Conservation (phyloP, 1,140 invertebrate genomes). For the Batillaria attramentaria region DNA sequence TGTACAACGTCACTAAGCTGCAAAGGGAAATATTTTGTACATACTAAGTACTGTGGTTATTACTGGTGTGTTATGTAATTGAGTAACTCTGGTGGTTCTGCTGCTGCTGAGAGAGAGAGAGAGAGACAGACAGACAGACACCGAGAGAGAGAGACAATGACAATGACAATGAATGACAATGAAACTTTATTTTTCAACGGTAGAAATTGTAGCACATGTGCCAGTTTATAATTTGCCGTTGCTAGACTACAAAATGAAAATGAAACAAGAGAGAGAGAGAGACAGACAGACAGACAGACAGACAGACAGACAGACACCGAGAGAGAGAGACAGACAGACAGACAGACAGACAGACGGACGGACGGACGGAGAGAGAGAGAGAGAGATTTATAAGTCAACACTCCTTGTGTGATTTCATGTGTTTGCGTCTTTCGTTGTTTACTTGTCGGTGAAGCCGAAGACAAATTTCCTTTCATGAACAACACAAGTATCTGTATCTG, state of each 20-base stretch:
- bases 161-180: not conserved
- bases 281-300: not conserved
- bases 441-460: too few species aligned
- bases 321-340: not conserved
- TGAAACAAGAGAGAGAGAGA: not conserved
- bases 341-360: not conserved
- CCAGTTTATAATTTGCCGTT: too few species aligned
- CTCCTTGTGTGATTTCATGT: not conserved
- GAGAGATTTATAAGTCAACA: not conserved
- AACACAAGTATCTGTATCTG: too few species aligned
- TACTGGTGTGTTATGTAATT: too few species aligned
- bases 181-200: too few species aligned
- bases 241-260: not conserved
- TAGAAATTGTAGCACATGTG: too few species aligned
- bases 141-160: not conserved
- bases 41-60: too few species aligned
- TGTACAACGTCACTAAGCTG: too few species aligned
- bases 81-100: too few species aligned
- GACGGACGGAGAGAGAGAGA: not conserved
- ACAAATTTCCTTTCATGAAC: too few species aligned
- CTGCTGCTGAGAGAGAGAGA: slow-evolving; percentile 16
- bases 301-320: slow-evolving; percentile 1
- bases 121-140: not conserved
- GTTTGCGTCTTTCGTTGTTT: not conserved
- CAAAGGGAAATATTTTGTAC: too few species aligned